A percentile compares a stretch with the other conserved stretches of the same genome.
Evolutionary conservation across 2,113 vertebrate species (phyloP).

Genomic region (Phaethornis superciliosus): DNA sequence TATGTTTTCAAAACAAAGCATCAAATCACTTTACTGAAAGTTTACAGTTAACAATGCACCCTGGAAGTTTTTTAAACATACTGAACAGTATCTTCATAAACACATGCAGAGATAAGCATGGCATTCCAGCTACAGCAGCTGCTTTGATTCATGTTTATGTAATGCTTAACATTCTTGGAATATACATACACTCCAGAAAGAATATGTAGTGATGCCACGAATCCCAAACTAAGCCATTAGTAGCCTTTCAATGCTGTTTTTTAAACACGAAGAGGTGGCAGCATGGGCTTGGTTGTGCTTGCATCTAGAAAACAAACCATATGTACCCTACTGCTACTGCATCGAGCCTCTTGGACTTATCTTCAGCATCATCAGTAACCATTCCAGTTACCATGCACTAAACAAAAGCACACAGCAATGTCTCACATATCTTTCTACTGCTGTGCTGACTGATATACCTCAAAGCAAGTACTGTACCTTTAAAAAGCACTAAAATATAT

Average conservation of each 20-base stretch:
- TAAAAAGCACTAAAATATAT: not conserved
- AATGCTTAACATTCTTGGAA: conserved; percentile 32
- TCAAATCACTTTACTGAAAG: not conserved
- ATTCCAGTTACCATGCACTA: too few species aligned
- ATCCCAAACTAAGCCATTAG: not conserved
- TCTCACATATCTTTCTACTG: not conserved
- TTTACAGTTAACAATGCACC: not conserved
- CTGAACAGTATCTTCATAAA: not conserved
- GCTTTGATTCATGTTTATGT: not conserved
- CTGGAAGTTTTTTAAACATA: not conserved
- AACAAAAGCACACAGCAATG: not conserved
- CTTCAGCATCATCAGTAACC: not conserved
- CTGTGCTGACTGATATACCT: not conserved
- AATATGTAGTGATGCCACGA: not conserved
- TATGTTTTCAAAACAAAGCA: not conserved
- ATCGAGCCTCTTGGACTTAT: not conserved
- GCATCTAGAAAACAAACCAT: not conserved
- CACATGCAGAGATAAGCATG: not conserved
- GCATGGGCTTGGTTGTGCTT: not conserved
- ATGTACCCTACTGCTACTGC: fast-evolving
- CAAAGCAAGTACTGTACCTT: not conserved
- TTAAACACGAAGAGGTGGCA: not conserved
- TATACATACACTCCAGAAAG: not conserved
- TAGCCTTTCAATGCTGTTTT: not conserved
- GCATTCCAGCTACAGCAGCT: conserved; percentile 22